phyloP scores from a whole-genome alignment of 2,888 invertebrate genomes.

The Apoda limacodes region DNA sequence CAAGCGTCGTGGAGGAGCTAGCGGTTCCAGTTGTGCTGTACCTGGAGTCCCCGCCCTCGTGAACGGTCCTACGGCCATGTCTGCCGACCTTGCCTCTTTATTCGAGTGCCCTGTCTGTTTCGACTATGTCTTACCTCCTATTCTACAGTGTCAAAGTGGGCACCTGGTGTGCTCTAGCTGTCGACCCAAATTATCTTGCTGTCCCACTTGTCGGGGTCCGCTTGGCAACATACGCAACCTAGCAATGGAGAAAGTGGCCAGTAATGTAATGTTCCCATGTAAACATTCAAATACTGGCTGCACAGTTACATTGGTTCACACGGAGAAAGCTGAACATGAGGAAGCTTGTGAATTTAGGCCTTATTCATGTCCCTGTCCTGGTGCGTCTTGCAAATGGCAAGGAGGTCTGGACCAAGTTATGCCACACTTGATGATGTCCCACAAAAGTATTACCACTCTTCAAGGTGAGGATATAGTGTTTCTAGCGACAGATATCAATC shows the following conservation, averaged over 20 bases:
- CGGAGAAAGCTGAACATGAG: conserved; percentile 99
- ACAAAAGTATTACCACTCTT: conserved; percentile 98
- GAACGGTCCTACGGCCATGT: conserved; percentile 75
- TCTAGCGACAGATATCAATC: conserved; percentile 98
- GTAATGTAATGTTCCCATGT: conserved; percentile 98
- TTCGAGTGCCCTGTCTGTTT: conserved; percentile 99
- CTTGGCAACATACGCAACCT: conserved; percentile 97
- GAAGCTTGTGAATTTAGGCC: conserved; percentile 98
- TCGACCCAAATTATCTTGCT: conserved; percentile 95
- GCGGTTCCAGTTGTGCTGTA: conserved; percentile 66
- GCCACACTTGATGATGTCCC: conserved; percentile 96
- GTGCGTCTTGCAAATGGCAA: conserved; percentile 99
- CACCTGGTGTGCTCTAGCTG: conserved; percentile 98
- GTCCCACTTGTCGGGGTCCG: conserved; percentile 98
- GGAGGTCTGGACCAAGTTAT: conserved; percentile 98
- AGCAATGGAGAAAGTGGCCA: conserved; percentile 99
- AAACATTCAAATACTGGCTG: conserved; percentile 98
- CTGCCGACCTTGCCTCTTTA: conserved; percentile 89
- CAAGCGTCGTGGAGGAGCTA: conserved; percentile 67
- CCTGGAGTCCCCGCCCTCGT: conserved; percentile 64
- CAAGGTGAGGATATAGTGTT: conserved; percentile 99
- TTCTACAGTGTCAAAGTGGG: conserved; percentile 98
- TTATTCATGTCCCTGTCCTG: conserved; percentile 99
- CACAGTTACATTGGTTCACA: conserved; percentile 89
- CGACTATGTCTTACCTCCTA: conserved; percentile 99